Percentiles rank a stretch among this genome's conserved stretches.
Conservation (phyloP, 2,888 invertebrate genomes). For the Scelioninae gen. 2 region DNA sequence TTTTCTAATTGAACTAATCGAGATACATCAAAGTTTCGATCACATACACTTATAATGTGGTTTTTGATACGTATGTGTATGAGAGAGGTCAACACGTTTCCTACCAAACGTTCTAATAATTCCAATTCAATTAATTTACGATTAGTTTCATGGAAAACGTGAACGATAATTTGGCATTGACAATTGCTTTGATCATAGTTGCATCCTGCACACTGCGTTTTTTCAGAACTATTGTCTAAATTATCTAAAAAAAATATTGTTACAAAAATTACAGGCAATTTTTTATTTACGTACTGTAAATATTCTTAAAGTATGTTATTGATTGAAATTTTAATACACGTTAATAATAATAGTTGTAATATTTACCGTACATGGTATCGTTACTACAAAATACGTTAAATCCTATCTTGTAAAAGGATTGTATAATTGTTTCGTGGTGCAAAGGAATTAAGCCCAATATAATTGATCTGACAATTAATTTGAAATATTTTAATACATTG, state of each 20-base stretch:
- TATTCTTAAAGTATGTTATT: too few relatives aligned
- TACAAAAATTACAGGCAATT: too few relatives aligned
- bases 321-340: too few relatives aligned
- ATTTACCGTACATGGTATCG: slow-evolving; percentile 66
- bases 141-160: slow-evolving; percentile 87
- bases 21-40: slow-evolving; percentile 90
- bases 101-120: slow-evolving; percentile 88
- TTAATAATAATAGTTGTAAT: slow-evolving; percentile 23
- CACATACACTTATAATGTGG: slow-evolving; percentile 90
- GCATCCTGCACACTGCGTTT: slow-evolving; percentile 84
- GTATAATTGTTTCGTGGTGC: slow-evolving; percentile 82
- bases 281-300: too few relatives aligned
- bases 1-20: slow-evolving; percentile 86
- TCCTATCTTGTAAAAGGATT: slow-evolving; percentile 86
- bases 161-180: slow-evolving; percentile 81
- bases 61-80: slow-evolving; percentile 89
- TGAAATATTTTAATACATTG: slow-evolving; percentile 79
- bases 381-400: slow-evolving; percentile 81
- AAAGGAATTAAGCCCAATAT: slow-evolving; percentile 84
- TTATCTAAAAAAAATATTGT: slow-evolving; percentile 69
- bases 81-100: slow-evolving; percentile 88
- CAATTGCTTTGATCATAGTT: slow-evolving; percentile 80
- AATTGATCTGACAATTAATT: slow-evolving; percentile 81
- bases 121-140: slow-evolving; percentile 84
- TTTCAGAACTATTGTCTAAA: slow-evolving; percentile 78